Evolutionary conservation across 1,140 invertebrate species (phyloP), one percentile per base, ranked within the genome.

Genomic region (Goniozus legneri): DNA sequence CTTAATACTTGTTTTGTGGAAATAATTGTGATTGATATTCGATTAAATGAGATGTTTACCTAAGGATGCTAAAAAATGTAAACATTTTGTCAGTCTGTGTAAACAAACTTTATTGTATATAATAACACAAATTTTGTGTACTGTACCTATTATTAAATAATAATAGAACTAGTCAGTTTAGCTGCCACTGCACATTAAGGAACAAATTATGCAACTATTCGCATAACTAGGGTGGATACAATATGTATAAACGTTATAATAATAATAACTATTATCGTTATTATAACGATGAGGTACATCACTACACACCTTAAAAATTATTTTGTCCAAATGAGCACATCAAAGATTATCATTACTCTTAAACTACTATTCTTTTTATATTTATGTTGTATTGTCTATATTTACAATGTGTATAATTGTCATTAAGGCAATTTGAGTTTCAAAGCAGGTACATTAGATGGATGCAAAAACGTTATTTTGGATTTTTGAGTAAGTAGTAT

Each of bases 391-490:
- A 73, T 71, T 73, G 66, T 71, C 67, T 68, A 65, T 64, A 67
- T 69, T 54, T 64, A 69, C 63, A 72, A 60, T 54, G 50, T 60
- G 56, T 55, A 59, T 65, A 68, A 69, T 69, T 71, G 67, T 71
- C 65, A 62, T 71, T 70, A 73, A 71, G 70, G 67, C 68, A 73
- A 73, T 73, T 60, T 65, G 67, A 71, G 64, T 69, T 67, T 66
- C 56, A 53, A 71, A 73, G 64, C 68, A 73, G 67, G 67, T 70
- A 71, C 65, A 60, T 63, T 54, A 66, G 61, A 58, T 55, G 53
- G 45, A 61, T 60, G 50, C 47, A 30, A 50, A 57, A 54, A 58
- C 41, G 49, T 49, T 45, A 36, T 49, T 51, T n/a, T n/a, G n/a
- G n/a, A n/a, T n/a, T n/a, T n/a, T n/a, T 35, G 41, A 63, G 44